phyloP scores from a whole-genome alignment of 2,113 vertebrate genomes.

The Rhabdornis inornatus region DNA sequence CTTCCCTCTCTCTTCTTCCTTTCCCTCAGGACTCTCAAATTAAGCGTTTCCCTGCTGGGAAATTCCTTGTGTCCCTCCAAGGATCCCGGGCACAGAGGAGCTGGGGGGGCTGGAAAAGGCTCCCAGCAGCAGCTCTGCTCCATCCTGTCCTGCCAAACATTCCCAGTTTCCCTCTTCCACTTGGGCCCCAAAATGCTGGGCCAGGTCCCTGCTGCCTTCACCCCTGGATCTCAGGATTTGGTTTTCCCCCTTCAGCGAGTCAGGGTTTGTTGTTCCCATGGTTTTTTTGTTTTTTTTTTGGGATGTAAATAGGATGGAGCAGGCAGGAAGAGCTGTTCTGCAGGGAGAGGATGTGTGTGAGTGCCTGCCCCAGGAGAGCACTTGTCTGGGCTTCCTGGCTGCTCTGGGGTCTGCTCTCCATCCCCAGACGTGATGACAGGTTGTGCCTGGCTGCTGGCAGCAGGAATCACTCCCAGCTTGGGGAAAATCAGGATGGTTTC shows the following conservation, averaged over 20 bases:
- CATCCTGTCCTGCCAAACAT: not conserved
- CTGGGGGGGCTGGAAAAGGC: not conserved
- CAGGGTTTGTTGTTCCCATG: not conserved
- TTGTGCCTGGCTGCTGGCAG: not conserved
- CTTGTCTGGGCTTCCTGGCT: not conserved
- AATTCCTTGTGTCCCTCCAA: not conserved
- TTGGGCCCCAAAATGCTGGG: fast-evolving
- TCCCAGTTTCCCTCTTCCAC: not conserved
- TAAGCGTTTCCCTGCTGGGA: not conserved
- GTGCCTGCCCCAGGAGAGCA: not conserved
- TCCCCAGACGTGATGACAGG: not conserved
- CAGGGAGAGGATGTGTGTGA: slow-evolving; percentile 1
- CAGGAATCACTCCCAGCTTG: fast-evolving
- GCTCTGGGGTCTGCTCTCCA: not conserved
- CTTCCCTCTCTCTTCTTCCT: not conserved
- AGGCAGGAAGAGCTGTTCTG: not conserved
- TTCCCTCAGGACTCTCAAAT: not conserved
- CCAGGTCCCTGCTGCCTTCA: not conserved
- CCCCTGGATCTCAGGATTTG: not conserved
- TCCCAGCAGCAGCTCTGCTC: not conserved
- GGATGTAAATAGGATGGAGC: not conserved
- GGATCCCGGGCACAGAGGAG: not conserved
- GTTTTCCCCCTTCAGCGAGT: not conserved
- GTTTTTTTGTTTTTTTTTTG: not conserved
- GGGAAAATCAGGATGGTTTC: not conserved